Percentiles rank a stretch among this genome's conserved stretches.
Conservation (phyloP, 2,888 invertebrate genomes). For the Escarpia spicata region DNA sequence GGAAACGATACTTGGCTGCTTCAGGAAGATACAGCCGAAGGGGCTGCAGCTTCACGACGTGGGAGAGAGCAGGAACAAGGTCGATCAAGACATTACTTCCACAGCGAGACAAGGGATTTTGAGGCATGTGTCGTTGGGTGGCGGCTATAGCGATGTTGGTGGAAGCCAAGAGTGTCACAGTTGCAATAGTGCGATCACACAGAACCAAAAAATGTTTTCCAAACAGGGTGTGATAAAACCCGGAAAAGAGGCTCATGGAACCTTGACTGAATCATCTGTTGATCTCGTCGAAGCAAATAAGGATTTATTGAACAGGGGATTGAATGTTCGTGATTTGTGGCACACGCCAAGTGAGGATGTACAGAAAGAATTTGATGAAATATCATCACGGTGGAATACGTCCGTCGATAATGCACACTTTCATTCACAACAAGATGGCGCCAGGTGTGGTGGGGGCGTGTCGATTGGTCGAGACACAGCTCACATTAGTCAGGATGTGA, state of each 20-base stretch:
- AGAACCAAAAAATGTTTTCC: background rate
- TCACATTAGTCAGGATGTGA: background rate
- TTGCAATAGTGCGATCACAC: background rate
- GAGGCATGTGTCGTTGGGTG: background rate
- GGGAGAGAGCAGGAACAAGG: background rate
- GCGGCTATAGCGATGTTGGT: background rate
- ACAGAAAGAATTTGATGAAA: background rate
- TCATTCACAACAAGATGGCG: background rate
- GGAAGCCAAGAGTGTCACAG: background rate
- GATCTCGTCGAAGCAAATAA: background rate
- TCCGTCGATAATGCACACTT: background rate
- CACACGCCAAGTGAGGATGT: background rate
- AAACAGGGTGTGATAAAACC: background rate
- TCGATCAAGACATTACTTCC: too few species aligned
- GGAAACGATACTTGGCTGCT: slow-evolving; percentile 26
- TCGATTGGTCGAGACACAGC: background rate
- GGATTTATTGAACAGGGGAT: background rate
- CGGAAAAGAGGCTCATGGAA: background rate
- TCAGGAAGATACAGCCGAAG: slow-evolving; percentile 26
- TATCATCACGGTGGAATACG: background rate
- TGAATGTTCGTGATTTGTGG: background rate
- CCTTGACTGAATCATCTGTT: background rate
- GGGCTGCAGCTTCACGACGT: background rate
- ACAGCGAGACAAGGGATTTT: background rate
- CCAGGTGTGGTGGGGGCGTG: background rate